Evolutionary conservation across 1,140 invertebrate genomes (phyloP).

Genomic region (Micrasema minimum): DNA sequence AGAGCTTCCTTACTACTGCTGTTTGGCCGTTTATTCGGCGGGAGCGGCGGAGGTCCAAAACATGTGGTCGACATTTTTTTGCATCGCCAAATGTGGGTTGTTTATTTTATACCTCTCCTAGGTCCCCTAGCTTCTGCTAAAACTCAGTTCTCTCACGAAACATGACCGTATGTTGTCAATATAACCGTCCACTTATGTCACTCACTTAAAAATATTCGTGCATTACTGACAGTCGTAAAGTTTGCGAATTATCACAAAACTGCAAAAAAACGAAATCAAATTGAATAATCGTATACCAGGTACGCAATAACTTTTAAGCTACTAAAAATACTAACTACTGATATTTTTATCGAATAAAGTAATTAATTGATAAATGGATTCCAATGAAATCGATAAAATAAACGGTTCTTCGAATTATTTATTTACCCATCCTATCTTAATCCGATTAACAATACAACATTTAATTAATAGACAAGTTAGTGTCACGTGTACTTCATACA

Average conservation of each 20-base stretch:
- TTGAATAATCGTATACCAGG: neutral
- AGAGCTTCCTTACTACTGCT: constrained; percentile 40
- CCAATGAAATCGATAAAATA: neutral
- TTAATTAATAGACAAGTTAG: too few relatives aligned
- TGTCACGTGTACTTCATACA: too few relatives aligned
- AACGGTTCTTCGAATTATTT: neutral
- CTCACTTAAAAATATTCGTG: neutral
- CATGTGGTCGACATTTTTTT: constrained; percentile 52
- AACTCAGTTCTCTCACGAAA: constrained; percentile 29
- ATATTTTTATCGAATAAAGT: neutral
- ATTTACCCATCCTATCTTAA: too few relatives aligned
- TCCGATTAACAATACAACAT: too few relatives aligned
- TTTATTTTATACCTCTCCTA: constrained; percentile 13
- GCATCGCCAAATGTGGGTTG: constrained; percentile 22
- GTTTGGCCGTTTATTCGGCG: constrained; percentile 52
- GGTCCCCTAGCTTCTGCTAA: neutral
- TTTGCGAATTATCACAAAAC: too few relatives aligned
- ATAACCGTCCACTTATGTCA: constrained; percentile 7
- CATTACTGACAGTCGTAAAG: too few relatives aligned
- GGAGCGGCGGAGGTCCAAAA: constrained; percentile 56
- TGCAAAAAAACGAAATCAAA: neutral
- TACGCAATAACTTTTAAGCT: too few relatives aligned
- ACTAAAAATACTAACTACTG: too few relatives aligned
- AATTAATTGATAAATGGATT: too few relatives aligned
- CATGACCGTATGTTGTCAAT: constrained; percentile 24